Base-by-base conservation (phyloP, 2,888 invertebrate genomes). In the Xestia ashworthii region DNA sequence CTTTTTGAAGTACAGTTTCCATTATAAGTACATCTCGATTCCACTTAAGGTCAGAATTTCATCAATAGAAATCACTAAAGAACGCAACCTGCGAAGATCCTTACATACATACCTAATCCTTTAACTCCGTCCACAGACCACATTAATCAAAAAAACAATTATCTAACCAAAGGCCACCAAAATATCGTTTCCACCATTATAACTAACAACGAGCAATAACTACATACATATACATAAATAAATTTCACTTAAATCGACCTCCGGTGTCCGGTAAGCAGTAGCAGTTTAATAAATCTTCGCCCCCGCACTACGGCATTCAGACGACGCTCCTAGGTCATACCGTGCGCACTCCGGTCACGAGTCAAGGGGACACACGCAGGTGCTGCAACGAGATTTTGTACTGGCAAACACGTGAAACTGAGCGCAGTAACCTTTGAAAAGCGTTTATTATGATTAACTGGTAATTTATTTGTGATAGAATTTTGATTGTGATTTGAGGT, bases 271-370 rank as follows among this genome's bases (percentile, higher is more conserved):
- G 89, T 90, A 91, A 91, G 92, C 94, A 91, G 94, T 93, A 93
- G 95, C 93, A 87, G 90, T 93, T 92, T 90, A 88, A 95, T 95
- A 95, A 95, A 95, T 95, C 95, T 93, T 89, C 94, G 94, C 94
- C 94, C 92, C 93, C 94, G 93, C 88, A 84, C n/a, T 70, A 74
- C 71, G 71, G 66, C 67, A 67, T 78, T 78, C 76, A 71, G 82
- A 70, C 85, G 84, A 84, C 81, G 84, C 65, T 81, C 85, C 87
- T 89, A 88, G 84, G 89, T 87, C 88, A 88, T 80, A 77, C 69
- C 84, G 78, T 77, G 82, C 76, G 78, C 83, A 87, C 84, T 72
- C 80, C 89, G 88, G 71, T 82, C 86, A 84, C 88, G 84, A 82
- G 80, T 86, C 79, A 80, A 86, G 89, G 74, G 72, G 72, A 85